phyloP scores from a whole-genome alignment of 1,140 invertebrate genomes.

The Orchestia grillus region DNA sequence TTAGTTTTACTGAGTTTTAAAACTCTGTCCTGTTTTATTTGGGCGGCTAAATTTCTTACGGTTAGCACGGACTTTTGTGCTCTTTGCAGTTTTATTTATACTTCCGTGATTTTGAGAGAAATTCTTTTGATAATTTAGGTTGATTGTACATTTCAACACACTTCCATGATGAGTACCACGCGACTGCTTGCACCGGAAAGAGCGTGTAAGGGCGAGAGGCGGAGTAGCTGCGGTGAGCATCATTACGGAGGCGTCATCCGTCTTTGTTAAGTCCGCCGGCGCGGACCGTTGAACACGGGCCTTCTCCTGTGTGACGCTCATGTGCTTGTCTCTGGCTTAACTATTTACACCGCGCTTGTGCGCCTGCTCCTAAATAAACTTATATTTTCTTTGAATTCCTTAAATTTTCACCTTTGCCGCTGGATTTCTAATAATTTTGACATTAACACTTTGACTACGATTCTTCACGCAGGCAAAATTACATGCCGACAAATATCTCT shows the following conservation, averaged over 20 bases:
- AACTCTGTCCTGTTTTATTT: neutral
- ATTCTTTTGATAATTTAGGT: neutral
- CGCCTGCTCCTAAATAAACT: neutral
- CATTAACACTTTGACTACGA: neutral
- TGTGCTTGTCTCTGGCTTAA: neutral
- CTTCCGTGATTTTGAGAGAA: neutral
- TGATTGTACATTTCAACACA: neutral
- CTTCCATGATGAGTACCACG: neutral
- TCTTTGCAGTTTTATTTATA: neutral
- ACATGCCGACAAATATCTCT: neutral
- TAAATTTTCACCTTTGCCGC: too few species aligned
- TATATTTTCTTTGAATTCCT: neutral
- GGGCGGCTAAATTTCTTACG: too few species aligned
- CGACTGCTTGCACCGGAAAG: neutral
- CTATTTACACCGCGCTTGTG: neutral
- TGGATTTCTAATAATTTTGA: neutral
- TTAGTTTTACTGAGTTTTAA: neutral
- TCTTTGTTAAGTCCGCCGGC: conserved; percentile 27
- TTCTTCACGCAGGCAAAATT: neutral
- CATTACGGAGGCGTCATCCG: neutral
- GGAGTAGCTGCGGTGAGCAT: neutral
- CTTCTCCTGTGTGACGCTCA: neutral
- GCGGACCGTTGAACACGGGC: neutral
- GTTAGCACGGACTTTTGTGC: too few species aligned
- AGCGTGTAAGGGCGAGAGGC: neutral